Evolutionary conservation across 2,113 vertebrate genomes (phyloP), one percentile per base, ranked within the genome.

Genomic region (Micromys minutus): DNA sequence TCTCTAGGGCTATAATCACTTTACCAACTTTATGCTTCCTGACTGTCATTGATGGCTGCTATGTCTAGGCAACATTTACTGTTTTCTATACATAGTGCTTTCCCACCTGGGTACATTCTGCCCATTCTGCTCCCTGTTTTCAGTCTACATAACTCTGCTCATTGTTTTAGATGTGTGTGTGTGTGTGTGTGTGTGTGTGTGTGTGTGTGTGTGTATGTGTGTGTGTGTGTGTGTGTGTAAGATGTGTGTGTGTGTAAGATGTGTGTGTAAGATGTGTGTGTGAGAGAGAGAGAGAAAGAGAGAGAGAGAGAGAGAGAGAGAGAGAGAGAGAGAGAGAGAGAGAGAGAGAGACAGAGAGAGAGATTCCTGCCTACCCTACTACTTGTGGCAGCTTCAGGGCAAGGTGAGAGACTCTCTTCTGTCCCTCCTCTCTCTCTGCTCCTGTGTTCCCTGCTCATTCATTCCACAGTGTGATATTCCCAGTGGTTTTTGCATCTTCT

Each of bases 41-140:
- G 9, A 31, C 69, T 84, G 6, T 91, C 17, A 50, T 22, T n/a
- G 42, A 26, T 47, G 42, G 34, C 24, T 21, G 39, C 19, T 52
- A 12, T 13, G 52, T 47, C 55, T 42, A 74, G 22, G n/a, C n/a
- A n/a, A 77, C 4, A 34, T 9, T 31, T 52, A 52, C 26, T 45
- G 4, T 55, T 52, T 59, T 17, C 12, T 24, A 3, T 11, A 22
- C 16, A 52, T 4, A n/a, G n/a, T 16, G 45, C 7, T 52, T 84
- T 17, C 19, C 81, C 45, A 50, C 31, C 29, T 26, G 11, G 29
- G 11, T 0, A 0, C 34, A 0, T 12, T n/a, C 36, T 31, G 0
- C 8, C 34, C 22, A 2, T 21, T 57, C 77, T n/a, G 52, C 34
- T 57, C 24, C 50, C 3, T 22, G 50, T 8, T 26, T 34, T 65